Conservation (phyloP, 2,888 invertebrate genomes). For the Sclerodermus sp. region DNA sequence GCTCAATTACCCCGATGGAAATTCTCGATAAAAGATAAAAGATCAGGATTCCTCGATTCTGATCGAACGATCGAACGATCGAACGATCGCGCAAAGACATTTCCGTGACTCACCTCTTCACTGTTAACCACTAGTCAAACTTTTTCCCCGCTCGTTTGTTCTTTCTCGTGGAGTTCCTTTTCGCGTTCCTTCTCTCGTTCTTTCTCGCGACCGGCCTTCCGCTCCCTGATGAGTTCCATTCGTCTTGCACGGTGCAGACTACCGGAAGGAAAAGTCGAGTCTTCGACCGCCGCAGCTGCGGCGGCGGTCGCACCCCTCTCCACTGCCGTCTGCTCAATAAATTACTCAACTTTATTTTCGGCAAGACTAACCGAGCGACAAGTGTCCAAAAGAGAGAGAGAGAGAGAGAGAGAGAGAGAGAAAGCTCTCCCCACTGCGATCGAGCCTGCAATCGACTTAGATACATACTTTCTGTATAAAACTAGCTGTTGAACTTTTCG, state of each 20-base stretch:
- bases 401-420: too few relatives aligned
- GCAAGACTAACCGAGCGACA: not conserved
- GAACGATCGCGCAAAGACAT: too few relatives aligned
- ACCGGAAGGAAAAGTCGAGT: constrained; percentile 47
- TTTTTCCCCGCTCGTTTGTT: constrained; percentile 36
- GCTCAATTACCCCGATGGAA: too few relatives aligned
- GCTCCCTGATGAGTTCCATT: constrained; percentile 38
- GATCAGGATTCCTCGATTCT: too few relatives aligned
- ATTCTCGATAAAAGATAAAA: too few relatives aligned
- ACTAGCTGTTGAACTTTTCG: constrained; percentile 45
- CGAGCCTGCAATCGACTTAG: constrained; percentile 18
- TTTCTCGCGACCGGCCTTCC: constrained; percentile 40
- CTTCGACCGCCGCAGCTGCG: constrained; percentile 47
- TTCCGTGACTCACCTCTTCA: not conserved
- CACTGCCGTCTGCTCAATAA: constrained; percentile 44
- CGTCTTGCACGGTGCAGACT: constrained; percentile 44
- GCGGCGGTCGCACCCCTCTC: constrained; percentile 47
- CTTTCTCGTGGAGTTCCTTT: constrained; percentile 21
- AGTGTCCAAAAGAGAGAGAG: too few relatives aligned
- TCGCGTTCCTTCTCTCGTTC: constrained; percentile 31
- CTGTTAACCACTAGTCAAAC: constrained; percentile 47
- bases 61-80: too few relatives aligned
- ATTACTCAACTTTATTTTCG: constrained; percentile 17
- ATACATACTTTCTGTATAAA: constrained; percentile 45
- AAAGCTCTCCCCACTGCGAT: too few relatives aligned